Percentiles rank a stretch among this genome's conserved stretches.
phyloP scores from a whole-genome alignment of 2,888 invertebrate genomes.

The Phasia obesa region DNA sequence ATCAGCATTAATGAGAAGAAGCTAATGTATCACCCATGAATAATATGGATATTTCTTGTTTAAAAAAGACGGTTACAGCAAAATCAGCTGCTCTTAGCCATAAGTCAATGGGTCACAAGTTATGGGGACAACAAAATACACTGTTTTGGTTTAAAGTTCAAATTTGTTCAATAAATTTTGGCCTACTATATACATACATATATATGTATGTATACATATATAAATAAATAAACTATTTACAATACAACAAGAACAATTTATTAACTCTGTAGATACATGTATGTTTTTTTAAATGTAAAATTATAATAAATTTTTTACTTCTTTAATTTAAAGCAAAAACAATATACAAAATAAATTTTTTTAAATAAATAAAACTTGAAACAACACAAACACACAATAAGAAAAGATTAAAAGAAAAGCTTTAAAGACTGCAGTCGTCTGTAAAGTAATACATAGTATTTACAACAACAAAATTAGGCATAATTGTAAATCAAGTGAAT shows the following conservation, averaged over 20 bases:
- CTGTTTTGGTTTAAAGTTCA: too few species aligned
- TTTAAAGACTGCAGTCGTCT: constrained; percentile 60
- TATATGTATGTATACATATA: too few species aligned
- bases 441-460: constrained; percentile 44
- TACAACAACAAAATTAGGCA: constrained; percentile 36
- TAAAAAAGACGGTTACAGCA: too few species aligned
- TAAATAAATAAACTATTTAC: background rate
- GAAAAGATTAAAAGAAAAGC: constrained; percentile 49
- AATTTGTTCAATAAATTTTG: background rate
- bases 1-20: too few species aligned
- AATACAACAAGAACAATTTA: background rate
- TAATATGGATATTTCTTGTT: too few species aligned
- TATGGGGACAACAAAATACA: too few species aligned
- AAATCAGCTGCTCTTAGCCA: too few species aligned
- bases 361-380: constrained; percentile 6
- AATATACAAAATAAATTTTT: constrained; percentile 4
- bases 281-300: constrained; percentile 3
- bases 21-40: too few species aligned
- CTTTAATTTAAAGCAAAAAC: constrained; percentile 21
- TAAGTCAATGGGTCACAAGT: too few species aligned
- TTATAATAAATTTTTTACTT: constrained; percentile 27
- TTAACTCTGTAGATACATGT: background rate
- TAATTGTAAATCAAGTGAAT: constrained; percentile 47
- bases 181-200: background rate
- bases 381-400: constrained; percentile 38